Conservation (phyloP, 2,797 vertebrate genomes). For the Fistularia tabacaria region DNA sequence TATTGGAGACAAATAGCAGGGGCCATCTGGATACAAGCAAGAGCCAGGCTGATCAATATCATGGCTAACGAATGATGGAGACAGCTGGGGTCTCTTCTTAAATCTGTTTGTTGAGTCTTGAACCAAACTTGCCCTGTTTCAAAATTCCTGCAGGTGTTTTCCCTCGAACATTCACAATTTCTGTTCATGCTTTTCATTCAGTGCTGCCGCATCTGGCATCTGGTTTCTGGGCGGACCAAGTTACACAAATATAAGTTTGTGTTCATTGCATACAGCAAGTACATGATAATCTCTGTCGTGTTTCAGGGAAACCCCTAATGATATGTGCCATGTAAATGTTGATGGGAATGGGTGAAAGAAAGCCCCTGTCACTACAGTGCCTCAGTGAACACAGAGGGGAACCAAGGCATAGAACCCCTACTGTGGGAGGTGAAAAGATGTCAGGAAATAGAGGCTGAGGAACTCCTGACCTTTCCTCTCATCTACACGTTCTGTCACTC, state of each 20-base stretch:
- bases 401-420: constrained; percentile 12
- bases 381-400: constrained; percentile 38
- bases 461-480: constrained; percentile 66
- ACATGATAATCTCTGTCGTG: not conserved
- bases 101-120: constrained; percentile 2
- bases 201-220: not conserved
- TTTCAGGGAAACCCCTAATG: constrained; percentile 51
- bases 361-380: constrained; percentile 30
- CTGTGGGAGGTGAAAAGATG: constrained; percentile 48
- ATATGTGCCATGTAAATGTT: constrained; percentile 47
- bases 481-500: constrained; percentile 35
- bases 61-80: not conserved
- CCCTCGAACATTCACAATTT: not conserved
- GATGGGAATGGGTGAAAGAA: constrained; percentile 49
- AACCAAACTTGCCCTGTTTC: too few species aligned
- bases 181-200: not conserved
- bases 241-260: too few species aligned
- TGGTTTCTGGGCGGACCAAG: not conserved
- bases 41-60: too few species aligned
- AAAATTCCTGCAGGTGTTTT: constrained; percentile 35
- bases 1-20: too few species aligned
- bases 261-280: not conserved
- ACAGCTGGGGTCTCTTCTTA: constrained; percentile 5
- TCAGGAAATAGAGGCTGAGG: constrained; percentile 56
- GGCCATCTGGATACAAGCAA: too few species aligned